phyloP scores from a whole-genome alignment of 2,888 invertebrate species.

The Agonopterix alstromeriana region DNA sequence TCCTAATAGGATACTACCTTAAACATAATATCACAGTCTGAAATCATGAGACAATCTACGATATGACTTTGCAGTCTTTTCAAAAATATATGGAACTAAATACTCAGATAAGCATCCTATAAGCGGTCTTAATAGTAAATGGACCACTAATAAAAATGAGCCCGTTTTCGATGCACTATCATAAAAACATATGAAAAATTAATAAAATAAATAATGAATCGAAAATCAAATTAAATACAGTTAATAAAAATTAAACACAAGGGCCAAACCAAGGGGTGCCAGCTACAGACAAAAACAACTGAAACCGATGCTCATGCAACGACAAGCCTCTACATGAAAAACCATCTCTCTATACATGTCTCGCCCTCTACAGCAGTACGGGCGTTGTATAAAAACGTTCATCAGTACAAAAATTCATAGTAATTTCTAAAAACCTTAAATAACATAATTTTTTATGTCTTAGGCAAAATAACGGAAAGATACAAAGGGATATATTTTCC shows the following conservation, averaged over 20 bases:
- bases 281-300: constrained; percentile 62
- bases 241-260: constrained; percentile 45
- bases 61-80: constrained; percentile 56
- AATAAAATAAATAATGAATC: constrained; percentile 23
- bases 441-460: neutral
- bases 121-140: constrained; percentile 31
- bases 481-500: neutral
- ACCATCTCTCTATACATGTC: constrained; percentile 43
- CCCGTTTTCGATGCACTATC: constrained; percentile 29
- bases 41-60: constrained; percentile 40
- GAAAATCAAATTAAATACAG: constrained; percentile 29
- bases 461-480: neutral
- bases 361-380: constrained; percentile 14
- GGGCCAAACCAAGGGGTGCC: constrained; percentile 75
- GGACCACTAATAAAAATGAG: constrained; percentile 24
- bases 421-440: no score
- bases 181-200: constrained; percentile 10
- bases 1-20: constrained; percentile 30
- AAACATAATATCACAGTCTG: constrained; percentile 68
- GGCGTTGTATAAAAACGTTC: no score
- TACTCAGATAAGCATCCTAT: constrained; percentile 27
- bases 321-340: constrained; percentile 59
- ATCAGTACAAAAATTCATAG: no score
- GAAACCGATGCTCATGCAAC: constrained; percentile 60
- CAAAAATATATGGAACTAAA: constrained; percentile 29